phyloP scores from a whole-genome alignment of 2,888 invertebrate species.

The Notodromas monacha region DNA sequence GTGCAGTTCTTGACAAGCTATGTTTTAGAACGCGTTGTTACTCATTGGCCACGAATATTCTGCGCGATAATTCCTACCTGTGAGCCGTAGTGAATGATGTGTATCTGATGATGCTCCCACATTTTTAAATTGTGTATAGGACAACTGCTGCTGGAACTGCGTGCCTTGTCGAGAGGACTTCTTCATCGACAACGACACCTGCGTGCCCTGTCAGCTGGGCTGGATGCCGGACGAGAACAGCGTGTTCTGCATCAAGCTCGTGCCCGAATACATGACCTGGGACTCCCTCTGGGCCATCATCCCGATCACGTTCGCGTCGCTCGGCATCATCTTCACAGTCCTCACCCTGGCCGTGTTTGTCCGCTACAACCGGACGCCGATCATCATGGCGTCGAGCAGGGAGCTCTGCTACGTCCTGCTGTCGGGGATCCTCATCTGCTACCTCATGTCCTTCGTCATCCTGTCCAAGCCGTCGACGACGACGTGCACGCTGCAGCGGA shows the following conservation, averaged over 20 bases:
- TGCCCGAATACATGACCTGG: conserved; percentile 26
- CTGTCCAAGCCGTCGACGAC: conserved; percentile 28
- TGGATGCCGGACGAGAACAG: conserved; percentile 21
- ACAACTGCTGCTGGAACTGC: conserved; percentile 35
- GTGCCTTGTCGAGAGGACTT: conserved; percentile 28
- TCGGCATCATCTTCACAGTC: conserved; percentile 26
- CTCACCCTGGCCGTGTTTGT: conserved; percentile 30
- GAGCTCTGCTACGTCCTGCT: conserved; percentile 40
- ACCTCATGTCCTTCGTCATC: conserved; percentile 33
- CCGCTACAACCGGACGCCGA: conserved; percentile 26
- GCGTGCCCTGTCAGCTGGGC: conserved; percentile 23
- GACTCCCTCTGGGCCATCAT: conserved; percentile 29
- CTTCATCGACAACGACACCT: conserved; percentile 26
- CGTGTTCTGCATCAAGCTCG: conserved; percentile 23
- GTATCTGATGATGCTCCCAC: no score
- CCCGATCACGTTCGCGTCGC: conserved; percentile 25
- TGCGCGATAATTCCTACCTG: no score
- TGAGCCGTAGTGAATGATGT: no score
- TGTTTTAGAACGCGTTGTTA: no score
- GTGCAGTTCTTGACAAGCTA: no score
- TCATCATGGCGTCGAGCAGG: conserved; percentile 41
- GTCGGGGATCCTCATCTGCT: conserved; percentile 32
- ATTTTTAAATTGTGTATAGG: no score
- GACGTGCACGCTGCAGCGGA: conserved; percentile 26
- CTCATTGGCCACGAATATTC: no score